Base-by-base conservation (phyloP, 2,113 vertebrate species). In the Uria lomvia region DNA sequence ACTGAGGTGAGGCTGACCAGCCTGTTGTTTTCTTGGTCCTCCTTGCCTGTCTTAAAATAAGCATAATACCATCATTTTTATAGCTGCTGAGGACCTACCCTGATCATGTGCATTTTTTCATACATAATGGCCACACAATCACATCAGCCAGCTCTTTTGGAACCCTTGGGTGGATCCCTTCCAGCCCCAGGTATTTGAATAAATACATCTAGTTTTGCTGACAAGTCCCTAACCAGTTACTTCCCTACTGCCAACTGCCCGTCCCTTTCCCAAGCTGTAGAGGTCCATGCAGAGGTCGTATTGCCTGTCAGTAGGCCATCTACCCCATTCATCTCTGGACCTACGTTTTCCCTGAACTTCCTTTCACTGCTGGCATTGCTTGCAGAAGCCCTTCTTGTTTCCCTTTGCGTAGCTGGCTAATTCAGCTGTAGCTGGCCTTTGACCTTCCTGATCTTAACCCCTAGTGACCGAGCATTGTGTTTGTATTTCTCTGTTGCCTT, bases 371-470 rank as follows among this genome's bases (percentile, higher is more conserved):
- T 85, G 66, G 53, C 47, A 17, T 32, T 75, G 56, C 66, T 89
- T 87, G 62, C 52, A 63, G 58, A 68, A 96, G 49, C 65, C 49
- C 47, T 95, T 72, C 70, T 75, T 43, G 47, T 74, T 97, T 96
- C 70, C 84, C 65, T 87, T 85, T 81, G 90, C 50, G 22, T 77
- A 30, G 84, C 59, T 77, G 86, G 47, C 68, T 85, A 52, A 85
- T 92, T 77, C 71, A 89, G 55, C 84, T 81, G 76, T 65, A 59
- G 16, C 56, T 91, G 90, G 52, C 90, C 84, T 95, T 79, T 91
- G 66, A 75, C 94, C 96, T 90, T 94, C 77, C 73, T 91, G 66
- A 43, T 38, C 70, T 83, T 95, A 91, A 77, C 45, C n/a, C 53
- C 32, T 45, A 16, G 40, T 53, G 73, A 75, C 43, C 0, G 0